Conservation (phyloP, 2,797 vertebrate species). For the Heliangelus exortis region DNA sequence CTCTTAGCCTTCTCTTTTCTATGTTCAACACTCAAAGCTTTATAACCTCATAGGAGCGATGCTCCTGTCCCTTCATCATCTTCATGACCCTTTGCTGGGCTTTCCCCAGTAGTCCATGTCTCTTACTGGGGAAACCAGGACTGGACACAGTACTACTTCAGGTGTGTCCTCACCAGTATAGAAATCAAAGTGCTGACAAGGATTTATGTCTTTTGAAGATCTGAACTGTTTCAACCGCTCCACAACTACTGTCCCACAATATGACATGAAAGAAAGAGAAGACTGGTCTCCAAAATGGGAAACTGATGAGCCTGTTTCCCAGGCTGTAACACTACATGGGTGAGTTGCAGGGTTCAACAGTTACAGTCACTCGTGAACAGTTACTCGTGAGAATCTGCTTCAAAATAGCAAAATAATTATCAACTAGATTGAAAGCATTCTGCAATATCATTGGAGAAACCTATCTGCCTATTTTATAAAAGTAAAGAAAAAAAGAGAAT, state of each 20-base stretch:
- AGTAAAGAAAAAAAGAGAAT: background rate
- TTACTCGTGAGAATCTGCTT: background rate
- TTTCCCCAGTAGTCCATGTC: rapidly evolving
- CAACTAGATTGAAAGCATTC: background rate
- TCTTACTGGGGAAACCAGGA: background rate
- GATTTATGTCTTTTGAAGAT: background rate
- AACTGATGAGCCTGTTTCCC: background rate
- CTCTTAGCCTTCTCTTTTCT: background rate
- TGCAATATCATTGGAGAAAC: background rate
- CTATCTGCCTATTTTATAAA: background rate
- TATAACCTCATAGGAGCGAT: background rate
- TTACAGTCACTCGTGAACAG: too few species aligned
- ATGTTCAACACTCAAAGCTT: background rate
- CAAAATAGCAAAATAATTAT: background rate
- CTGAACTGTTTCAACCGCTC: background rate
- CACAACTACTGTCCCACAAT: background rate
- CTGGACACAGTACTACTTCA: background rate
- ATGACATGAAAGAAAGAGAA: background rate
- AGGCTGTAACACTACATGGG: background rate
- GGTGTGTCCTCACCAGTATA: too few species aligned
- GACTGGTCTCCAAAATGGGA: background rate
- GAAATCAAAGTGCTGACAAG: background rate
- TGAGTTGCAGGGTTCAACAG: background rate
- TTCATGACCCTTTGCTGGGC: background rate
- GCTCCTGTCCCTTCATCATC: background rate